Conservation (phyloP, 64 coral and sea anemone genomes). For the Trachythela sp. region DNA sequence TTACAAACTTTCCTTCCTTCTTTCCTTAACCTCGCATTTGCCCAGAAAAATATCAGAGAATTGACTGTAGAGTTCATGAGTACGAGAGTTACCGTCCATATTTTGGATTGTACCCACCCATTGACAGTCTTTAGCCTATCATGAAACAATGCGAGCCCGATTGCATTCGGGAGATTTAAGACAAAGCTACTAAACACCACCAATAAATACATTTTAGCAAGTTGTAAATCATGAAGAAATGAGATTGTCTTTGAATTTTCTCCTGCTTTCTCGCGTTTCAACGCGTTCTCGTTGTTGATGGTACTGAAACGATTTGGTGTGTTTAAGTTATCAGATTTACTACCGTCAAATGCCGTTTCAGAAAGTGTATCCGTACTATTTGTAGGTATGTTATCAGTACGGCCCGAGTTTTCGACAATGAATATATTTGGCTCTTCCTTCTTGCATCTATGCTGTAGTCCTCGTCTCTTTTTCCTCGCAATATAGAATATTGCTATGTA, state of each 20-base stretch:
- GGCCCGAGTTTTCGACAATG: too few relatives aligned
- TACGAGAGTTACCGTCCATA: constrained; percentile 1
- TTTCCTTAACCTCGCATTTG: neutral
- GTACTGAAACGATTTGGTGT: neutral
- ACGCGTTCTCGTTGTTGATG: neutral
- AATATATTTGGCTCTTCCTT: neutral
- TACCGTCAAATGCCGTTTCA: neutral
- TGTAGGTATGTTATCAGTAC: too few relatives aligned
- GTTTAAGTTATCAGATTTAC: neutral
- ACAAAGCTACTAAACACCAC: neutral
- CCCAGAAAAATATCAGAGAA: constrained; percentile 6
- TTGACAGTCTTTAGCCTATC: neutral
- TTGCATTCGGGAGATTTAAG: neutral
- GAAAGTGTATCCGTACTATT: too few relatives aligned
- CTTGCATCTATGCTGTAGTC: neutral
- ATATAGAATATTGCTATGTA: neutral
- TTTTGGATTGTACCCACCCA: neutral
- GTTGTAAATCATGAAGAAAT: constrained; percentile 3
- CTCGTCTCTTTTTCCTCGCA: neutral
- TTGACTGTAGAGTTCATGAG: neutral
- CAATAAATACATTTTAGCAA: constrained; percentile 18
- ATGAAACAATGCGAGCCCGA: neutral
- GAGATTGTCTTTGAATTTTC: neutral
- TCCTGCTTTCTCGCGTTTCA: neutral
- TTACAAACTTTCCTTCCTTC: neutral